Evolutionary conservation across 2,888 invertebrate genomes (phyloP), one percentile per base, ranked within the genome.

Genomic region (Eilema sororculum): DNA sequence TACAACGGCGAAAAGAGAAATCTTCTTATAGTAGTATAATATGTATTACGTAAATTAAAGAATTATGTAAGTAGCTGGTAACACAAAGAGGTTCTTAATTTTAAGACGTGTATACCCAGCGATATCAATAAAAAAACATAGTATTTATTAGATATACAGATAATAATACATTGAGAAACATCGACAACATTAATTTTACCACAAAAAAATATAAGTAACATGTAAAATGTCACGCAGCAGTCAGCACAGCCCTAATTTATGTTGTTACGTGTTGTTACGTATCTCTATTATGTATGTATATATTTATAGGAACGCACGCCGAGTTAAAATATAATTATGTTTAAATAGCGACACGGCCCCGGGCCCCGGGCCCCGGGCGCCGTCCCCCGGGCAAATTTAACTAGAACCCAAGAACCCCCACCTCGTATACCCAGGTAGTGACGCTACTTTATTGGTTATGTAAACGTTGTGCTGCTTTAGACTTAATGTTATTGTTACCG

Each of bases 251-350:
- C 52, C 20, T n/a, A 52, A 52, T 52, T 52, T 52, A n/a, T n/a
- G n/a, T n/a, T n/a, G n/a, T n/a, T n/a, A n/a, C n/a, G n/a, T n/a
- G 52, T 52, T n/a, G 52, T 52, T 52, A 52, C 52, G 20, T 52
- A 52, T 52, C 52, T 52, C 8, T 52, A 52, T 52, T 52, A 52
- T n/a, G 8, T 52, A 52, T n/a, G 8, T n/a, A 52, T n/a, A 52
- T 52, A 52, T 52, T 52, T 52, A n/a, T n/a, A 52, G 52, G 6
- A 52, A 52, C 46, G 46, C 1, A 6, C 52, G n/a, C n/a, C 20
- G 52, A 52, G 52, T 52, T 52, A n/a, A 52, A 52, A 52, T 52
- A 52, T 52, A 52, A 52, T 52, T 52, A 52, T 52, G 52, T 52
- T 52, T 52, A 52, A 52, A 52, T 52, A 52, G 52, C 52, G 52